Evolutionary conservation across 2,113 vertebrate genomes (phyloP), one percentile per base, ranked within the genome.

Genomic region (Proteles cristata): DNA sequence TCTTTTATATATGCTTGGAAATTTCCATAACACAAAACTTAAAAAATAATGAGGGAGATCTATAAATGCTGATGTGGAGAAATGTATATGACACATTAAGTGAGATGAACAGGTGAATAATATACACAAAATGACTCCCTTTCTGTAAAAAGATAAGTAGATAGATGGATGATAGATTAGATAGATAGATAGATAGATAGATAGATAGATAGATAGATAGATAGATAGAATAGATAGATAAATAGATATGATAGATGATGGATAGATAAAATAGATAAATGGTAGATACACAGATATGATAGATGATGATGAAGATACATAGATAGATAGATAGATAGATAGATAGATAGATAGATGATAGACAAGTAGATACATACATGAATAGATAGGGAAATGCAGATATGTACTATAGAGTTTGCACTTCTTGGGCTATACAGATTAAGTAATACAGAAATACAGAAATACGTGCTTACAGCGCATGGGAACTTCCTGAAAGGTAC

Each of bases 381-480:
- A 35, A 16, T 35, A 48, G 11, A 26, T 15, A 14, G 43, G 35
- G 11, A 63, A 61, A 23, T n/a, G 7, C n/a, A 25, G 19, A 14
- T n/a, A 0, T 58, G 31, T 35, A 19, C n/a, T 35, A 26, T 9
- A 39, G 73, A 43, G 50, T 45, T 87, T 25, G 8, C 53, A 73
- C 50, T 53, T 66, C 50, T 61, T n/a, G 19, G 28, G 26, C 17
- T 35, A 50, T 0, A 19, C 69, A 88, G 28, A 15, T 9, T 23
- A 33, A 69, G 8, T 11, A 11, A 71, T 7, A 28, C 8, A 14
- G 3, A 31, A 2, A 7, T 0, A 33, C 0, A 14, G 26, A 25
- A 5, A 31, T 1, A 17, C 0, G 9, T 19, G 12, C 17, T 43
- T 35, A 4, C 2, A 4, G 26, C 1, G 7, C 50, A 1, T 3